These are phyloP conservation scores for Harpalus rufipes DNA, from an alignment of 2,888 invertebrate species.

Conservation along the genomic window DNA sequence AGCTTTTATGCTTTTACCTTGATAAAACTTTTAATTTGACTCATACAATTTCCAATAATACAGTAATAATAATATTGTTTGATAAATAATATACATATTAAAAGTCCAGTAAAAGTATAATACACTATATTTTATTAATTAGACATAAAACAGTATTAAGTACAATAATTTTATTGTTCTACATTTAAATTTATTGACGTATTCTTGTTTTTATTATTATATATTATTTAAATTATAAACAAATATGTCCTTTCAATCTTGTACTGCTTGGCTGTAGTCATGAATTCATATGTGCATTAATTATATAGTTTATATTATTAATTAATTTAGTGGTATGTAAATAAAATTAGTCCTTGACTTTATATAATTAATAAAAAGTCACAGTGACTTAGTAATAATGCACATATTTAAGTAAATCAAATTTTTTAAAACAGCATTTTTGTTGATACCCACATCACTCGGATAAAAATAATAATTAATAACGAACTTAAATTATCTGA, in stretches of 20 bases:
- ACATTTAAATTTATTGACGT: no score
- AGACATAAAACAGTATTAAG: no score
- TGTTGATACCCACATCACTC: neutral
- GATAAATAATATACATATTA: no score
- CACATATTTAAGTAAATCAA: neutral
- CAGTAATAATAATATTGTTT: no score
- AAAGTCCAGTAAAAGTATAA: no score
- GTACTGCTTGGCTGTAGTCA: neutral
- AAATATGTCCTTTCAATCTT: neutral
- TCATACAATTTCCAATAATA: no score
- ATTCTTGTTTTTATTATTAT: no score
- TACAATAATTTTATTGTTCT: no score
- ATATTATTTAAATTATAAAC: neutral
- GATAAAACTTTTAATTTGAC: no score
- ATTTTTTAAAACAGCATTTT: neutral
- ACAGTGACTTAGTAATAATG: neutral
- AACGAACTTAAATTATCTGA: neutral
- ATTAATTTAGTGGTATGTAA: neutral
- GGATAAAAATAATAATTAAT: no score
- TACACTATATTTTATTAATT: no score
- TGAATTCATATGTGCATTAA: neutral
- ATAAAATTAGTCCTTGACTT: slow-evolving; percentile 3
- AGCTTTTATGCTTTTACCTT: no score
- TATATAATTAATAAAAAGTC: neutral
- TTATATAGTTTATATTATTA: slow-evolving; percentile 1